These are phyloP conservation scores for Bambusicola thoracicus DNA, from an alignment of 2,113 vertebrate genomes.

Conservation along the genomic window DNA sequence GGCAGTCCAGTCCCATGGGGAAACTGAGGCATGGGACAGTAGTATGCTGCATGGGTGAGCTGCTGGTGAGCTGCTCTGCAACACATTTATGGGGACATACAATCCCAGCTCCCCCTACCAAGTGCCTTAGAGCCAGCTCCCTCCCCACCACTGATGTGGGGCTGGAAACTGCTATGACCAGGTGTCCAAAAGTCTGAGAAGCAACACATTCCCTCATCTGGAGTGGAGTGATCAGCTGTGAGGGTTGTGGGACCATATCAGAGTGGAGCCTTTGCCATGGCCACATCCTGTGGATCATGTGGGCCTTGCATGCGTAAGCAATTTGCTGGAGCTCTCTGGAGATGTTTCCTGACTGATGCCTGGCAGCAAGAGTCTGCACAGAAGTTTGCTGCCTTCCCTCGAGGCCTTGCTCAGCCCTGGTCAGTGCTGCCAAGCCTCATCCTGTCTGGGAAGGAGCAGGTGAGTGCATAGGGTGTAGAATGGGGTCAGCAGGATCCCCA, in stretches of 20 bases:
- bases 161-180: neutral
- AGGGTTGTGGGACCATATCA: neutral
- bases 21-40: neutral
- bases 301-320: neutral
- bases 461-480: accelerated
- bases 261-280: neutral
- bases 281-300: neutral
- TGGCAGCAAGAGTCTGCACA: slow-evolving; percentile 36
- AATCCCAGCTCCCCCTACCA: accelerated
- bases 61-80: neutral
- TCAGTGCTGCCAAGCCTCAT: neutral
- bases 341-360: slow-evolving; percentile 43
- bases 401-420: neutral
- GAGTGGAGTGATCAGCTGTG: neutral
- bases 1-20: neutral
- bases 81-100: accelerated
- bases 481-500: neutral
- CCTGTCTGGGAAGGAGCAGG: neutral
- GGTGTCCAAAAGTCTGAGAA: accelerated
- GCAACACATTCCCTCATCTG: accelerated
- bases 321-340: slow-evolving; percentile 7
- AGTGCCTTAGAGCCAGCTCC: neutral
- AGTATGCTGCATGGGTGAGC: accelerated
- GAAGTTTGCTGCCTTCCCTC: slow-evolving; percentile 24
- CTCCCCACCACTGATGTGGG: accelerated